phyloP scores from a whole-genome alignment of 64 coral and sea anemone genomes.

The Pocillopora verrucosa region DNA sequence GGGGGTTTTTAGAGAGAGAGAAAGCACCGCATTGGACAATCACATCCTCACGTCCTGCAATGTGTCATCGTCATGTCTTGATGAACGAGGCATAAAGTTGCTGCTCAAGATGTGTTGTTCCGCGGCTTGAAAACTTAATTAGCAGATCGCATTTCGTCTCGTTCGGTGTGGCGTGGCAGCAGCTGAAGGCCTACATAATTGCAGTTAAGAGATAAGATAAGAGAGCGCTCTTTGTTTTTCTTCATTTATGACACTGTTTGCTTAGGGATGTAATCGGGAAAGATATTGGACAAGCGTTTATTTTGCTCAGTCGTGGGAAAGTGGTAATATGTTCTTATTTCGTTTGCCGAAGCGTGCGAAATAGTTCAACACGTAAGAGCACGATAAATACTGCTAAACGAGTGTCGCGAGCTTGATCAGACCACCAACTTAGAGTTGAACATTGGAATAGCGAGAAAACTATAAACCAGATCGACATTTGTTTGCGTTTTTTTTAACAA shows the following conservation, averaged over 20 bases:
- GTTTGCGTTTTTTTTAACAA: neutral
- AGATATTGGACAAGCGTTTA: slow-evolving; percentile 19
- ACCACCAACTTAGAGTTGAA: slow-evolving; percentile 28
- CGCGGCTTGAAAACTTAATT: slow-evolving; percentile 68
- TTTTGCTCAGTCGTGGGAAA: neutral
- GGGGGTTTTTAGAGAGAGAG: slow-evolving; percentile 13
- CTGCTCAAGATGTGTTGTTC: slow-evolving; percentile 51
- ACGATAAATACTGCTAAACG: slow-evolving; percentile 35
- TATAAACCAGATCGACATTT: slow-evolving; percentile 17
- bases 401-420: neutral
- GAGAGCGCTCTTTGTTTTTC: slow-evolving; percentile 22
- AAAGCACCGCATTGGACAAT: slow-evolving; percentile 51
- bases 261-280: neutral
- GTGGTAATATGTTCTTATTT: neutral
- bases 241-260: slow-evolving; percentile 15
- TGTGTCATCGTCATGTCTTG: slow-evolving; percentile 52
- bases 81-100: slow-evolving; percentile 64
- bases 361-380: neutral
- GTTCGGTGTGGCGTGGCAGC: slow-evolving; percentile 30
- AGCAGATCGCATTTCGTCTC: slow-evolving; percentile 76
- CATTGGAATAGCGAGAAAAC: slow-evolving; percentile 21
- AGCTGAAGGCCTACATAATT: slow-evolving; percentile 48
- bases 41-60: slow-evolving; percentile 8
- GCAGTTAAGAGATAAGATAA: slow-evolving; percentile 78
- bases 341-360: slow-evolving; percentile 9